Base-by-base conservation (phyloP, 2,797 vertebrate genomes). In the Phoxinus dragarum region DNA sequence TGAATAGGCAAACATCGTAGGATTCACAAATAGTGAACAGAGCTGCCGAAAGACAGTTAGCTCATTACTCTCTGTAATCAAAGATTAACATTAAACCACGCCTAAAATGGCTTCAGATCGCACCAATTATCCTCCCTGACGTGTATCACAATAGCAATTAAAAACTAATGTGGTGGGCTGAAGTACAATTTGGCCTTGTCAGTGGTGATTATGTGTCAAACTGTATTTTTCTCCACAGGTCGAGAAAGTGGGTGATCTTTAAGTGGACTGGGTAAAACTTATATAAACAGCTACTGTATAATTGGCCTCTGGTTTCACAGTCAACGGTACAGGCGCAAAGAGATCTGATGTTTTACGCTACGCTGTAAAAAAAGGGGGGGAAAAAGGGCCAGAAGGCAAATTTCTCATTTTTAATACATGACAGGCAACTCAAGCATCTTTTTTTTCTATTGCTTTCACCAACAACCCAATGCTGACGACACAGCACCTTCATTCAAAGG, bases 1-100 rank as follows among this genome's bases (percentile, higher is more conserved):
- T 94, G 93, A 95, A 92, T 94, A 93, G 91, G 86, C 88, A 92
- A 92, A 93, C 92, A 82, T 73, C 38, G 67, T 82, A 86, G 82
- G 71, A 85, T 92, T 86, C 89, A 89, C 88, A 85, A 90, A 87
- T 90, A 89, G 80, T 88, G 91, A 92, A 90, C 87, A 47, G 66
- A 82, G 88, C 87, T 92, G 85, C 80, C 82, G 54, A 90, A 86
- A 87, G 80, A 83, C 80, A 85, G 72, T 27, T 72, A 23, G 49
- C 74, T 74, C 6, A 73, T 80, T 87, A 47, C 71, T 71, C 67
- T 88, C 72, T 74, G 52, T 81, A 73, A 86, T 71, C 56, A 27
- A 67, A 85, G 66, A 81, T 81, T 82, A 88, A n/a, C 42, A 59
- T 81, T 77, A 83, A 86, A 88, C 56, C 44, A 77, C 8, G 34